These are phyloP conservation scores for Pseudomyrmex gracilis DNA, from an alignment of 1,140 invertebrate species.

Conservation along the genomic window DNA sequence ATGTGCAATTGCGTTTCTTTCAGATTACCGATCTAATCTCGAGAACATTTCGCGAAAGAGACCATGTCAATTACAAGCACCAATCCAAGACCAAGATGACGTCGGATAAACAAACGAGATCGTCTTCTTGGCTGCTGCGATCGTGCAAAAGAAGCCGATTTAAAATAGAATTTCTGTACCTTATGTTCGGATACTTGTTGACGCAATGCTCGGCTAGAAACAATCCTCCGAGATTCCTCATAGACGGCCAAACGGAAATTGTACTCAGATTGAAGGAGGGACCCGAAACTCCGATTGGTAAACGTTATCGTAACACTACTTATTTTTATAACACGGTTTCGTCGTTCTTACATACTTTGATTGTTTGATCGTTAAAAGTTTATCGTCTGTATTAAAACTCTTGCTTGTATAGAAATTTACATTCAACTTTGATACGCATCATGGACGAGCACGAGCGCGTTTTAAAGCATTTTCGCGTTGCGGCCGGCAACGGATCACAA, in stretches of 20 bases:
- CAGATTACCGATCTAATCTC: constrained; percentile 9
- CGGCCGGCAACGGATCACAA: constrained; percentile 47
- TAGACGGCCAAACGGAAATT: constrained; percentile 95
- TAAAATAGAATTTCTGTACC: constrained; percentile 60
- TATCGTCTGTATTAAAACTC: not conserved
- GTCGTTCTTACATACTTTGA: too few relatives aligned
- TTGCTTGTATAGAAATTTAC: not conserved
- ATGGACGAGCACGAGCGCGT: constrained; percentile 16
- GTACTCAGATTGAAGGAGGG: constrained; percentile 95
- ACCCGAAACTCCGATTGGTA: constrained; percentile 93
- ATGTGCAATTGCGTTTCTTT: constrained; percentile 15
- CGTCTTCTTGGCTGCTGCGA: constrained; percentile 64
- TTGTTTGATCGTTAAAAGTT: too few relatives aligned
- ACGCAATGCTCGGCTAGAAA: constrained; percentile 85
- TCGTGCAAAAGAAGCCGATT: constrained; percentile 71
- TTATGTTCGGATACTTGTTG: constrained; percentile 58
- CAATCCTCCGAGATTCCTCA: constrained; percentile 93
- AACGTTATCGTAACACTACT: constrained; percentile 78
- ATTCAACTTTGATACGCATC: constrained; percentile 31
- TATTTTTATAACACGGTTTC: not conserved
- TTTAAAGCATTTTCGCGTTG: constrained; percentile 30
- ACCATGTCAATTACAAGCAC: constrained; percentile 63
- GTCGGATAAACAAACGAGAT: constrained; percentile 54
- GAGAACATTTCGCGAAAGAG: not conserved
- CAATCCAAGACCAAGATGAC: constrained; percentile 60